A percentile compares a stretch with the other conserved stretches of the same genome.
Conservation (phyloP, 2,888 invertebrate species). For the Athrips mouffetella region DNA sequence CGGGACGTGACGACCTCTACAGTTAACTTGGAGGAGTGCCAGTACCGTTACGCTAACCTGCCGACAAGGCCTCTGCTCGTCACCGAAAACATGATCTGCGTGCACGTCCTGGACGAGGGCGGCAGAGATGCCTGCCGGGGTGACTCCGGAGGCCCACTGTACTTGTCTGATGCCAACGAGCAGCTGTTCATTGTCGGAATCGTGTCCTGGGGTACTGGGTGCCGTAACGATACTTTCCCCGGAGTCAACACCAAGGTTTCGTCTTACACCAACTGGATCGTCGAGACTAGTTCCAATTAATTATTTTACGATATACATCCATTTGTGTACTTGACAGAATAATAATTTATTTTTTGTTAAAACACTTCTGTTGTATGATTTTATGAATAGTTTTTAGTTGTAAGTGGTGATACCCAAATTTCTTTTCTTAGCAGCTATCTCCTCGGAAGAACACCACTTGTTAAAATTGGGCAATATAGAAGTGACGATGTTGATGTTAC, state of each 20-base stretch:
- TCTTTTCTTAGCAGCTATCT: no score
- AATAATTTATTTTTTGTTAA: no score
- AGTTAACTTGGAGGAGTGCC: conserved; percentile 44
- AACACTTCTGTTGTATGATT: no score
- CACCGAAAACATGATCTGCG: not conserved
- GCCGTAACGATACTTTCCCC: conserved; percentile 62
- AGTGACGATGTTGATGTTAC: no score
- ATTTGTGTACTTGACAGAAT: no score
- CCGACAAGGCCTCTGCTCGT: not conserved
- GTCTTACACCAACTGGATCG: conserved; percentile 48
- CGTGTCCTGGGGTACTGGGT: conserved; percentile 69
- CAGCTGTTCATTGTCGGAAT: conserved; percentile 51
- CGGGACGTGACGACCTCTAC: conserved; percentile 44
- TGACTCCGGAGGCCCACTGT: not conserved
- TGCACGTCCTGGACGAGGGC: not conserved
- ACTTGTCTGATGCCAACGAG: not conserved
- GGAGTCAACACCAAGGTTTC: conserved; percentile 64
- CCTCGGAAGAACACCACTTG: no score
- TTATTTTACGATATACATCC: no score
- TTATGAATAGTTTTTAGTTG: no score
- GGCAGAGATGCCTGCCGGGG: not conserved
- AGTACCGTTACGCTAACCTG: conserved; percentile 34
- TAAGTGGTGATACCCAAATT: no score
- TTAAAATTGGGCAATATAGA: no score
- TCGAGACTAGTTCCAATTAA: no score